A percentile compares a stretch with the other conserved stretches of the same genome.
Evolutionary conservation across 2,888 invertebrate species (phyloP).

Genomic region (Tubulanus polymorphus): DNA sequence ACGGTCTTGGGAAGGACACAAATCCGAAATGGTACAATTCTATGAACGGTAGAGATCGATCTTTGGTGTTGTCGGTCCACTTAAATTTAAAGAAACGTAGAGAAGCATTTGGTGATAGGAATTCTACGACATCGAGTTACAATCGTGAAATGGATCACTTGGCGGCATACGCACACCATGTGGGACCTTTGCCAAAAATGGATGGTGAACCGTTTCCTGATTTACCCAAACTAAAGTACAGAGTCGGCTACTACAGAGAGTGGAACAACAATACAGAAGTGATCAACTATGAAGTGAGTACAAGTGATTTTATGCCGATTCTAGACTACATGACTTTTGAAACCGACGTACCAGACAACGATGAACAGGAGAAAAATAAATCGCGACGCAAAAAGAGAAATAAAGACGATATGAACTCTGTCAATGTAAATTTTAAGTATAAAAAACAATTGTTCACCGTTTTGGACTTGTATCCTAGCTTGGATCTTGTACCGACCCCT

Average conservation of each 20-base stretch:
- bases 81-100: background rate
- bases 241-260: background rate
- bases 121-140: background rate
- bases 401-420: too few species aligned
- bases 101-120: background rate
- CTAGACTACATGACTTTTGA: background rate
- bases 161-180: background rate
- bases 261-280: background rate
- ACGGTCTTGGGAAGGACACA: background rate
- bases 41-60: background rate
- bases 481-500: background rate
- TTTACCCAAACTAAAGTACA: background rate
- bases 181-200: too few species aligned
- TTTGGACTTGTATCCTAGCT: background rate
- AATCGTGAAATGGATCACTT: background rate
- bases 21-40: background rate
- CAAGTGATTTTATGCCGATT: background rate
- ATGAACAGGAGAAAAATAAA: background rate
- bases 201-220: background rate
- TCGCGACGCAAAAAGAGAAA: too few species aligned
- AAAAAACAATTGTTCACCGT: background rate
- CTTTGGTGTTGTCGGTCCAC: background rate
- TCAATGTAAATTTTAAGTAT: too few species aligned
- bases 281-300: background rate
- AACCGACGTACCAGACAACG: background rate